Evolutionary conservation across 2,113 vertebrate species (phyloP), one percentile per base, ranked within the genome.

Genomic region (Conger conger): DNA sequence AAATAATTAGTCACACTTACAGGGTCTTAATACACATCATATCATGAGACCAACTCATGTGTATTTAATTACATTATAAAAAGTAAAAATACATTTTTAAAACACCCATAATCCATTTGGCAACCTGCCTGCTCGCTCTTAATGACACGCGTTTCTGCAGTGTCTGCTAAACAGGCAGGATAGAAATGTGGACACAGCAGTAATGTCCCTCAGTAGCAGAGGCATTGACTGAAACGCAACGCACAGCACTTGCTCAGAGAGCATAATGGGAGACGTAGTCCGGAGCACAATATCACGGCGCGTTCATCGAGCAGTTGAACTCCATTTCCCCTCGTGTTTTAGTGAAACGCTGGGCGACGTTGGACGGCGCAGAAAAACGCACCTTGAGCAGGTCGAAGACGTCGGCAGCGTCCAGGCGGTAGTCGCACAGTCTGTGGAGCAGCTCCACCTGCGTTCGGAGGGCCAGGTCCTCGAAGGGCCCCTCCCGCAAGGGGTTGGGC

Each of bases 351-450:
- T 23, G 3, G 23, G 17, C 18, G 13, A 57, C 0, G 54, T 2
- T 9, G 3, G 54, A 20, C 54, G 17, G 27, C 30, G 63, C 40
- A n/a, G 30, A 4, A 2, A 27, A 57, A 0, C 57, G 11, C 92
- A 99, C 98, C 97, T 99, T 99, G 73, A 99, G 97, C 82, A 98
- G 96, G 89, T 99, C 97, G 0, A 98, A 99, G 90, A 99, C 98
- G 42, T 99, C 98, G 0, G 97, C 98, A 1, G 98, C 98, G 6
- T 99, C 98, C 0, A 99, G 94, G 3, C 98, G 96, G 88, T 99
- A 99, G 87, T 99, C 98, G 0, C 98, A 99, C 82, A 99, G 97
- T 23, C 97, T 95, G 90, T 99, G 98, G 50, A 99, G 93, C 82
- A 99, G 96, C 81, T 99, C 96, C 82, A 98, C 97, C 3, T 98